A percentile compares a stretch with the other conserved stretches of the same genome.
Conservation (phyloP, 2,113 vertebrate species). For the Clarias gariepinus region DNA sequence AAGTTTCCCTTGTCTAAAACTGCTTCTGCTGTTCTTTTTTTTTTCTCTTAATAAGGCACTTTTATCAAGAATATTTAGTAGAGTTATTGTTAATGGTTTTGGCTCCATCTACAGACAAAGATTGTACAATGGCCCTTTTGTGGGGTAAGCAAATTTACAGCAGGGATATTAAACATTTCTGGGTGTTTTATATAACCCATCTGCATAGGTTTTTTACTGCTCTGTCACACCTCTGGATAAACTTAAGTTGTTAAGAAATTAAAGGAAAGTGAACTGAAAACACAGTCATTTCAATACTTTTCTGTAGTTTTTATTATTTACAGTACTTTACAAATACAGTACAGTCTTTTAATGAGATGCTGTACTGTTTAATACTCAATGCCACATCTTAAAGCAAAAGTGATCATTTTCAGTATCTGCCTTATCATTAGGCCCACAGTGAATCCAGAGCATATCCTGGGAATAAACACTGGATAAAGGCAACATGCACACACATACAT, state of each 20-base stretch:
- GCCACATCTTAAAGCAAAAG: background rate
- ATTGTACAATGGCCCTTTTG: background rate
- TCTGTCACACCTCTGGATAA: background rate
- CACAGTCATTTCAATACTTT: background rate
- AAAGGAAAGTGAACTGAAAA: background rate
- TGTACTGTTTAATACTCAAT: background rate
- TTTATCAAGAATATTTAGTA: background rate
- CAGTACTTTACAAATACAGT: background rate
- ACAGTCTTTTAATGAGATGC: background rate
- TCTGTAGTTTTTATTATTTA: background rate
- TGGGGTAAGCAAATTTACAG: background rate
- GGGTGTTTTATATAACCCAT: background rate
- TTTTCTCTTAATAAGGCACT: background rate
- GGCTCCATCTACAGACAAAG: slow-evolving; percentile 47
- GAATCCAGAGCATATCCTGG: background rate
- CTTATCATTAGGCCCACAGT: background rate
- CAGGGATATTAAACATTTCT: background rate
- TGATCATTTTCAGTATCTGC: background rate
- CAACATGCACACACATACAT: background rate
- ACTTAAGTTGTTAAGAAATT: background rate
- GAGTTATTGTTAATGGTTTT: slow-evolving; percentile 19
- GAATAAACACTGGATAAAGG: background rate
- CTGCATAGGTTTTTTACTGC: background rate
- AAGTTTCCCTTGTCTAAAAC: background rate
- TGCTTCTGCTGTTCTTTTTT: background rate